A percentile compares a stretch with the other conserved stretches of the same genome.
These are phyloP conservation scores for Antennarius striatus DNA, from an alignment of 2,113 vertebrate species.

Conservation along the genomic window DNA sequence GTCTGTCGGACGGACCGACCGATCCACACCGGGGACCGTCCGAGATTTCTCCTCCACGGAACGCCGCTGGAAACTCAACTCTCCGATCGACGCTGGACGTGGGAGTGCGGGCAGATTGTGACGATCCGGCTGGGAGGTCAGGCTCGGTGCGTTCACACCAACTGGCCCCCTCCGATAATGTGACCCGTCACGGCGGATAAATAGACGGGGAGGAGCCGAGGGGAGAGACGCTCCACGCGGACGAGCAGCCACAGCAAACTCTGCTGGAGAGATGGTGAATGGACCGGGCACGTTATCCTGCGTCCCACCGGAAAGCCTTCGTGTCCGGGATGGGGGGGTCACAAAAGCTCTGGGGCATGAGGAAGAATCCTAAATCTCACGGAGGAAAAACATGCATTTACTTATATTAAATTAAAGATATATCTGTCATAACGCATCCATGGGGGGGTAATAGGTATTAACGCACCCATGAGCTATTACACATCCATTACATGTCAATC, in stretches of 20 bases:
- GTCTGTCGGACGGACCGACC: constrained; percentile 4
- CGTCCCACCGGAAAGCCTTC: no score
- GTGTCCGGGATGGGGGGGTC: no score
- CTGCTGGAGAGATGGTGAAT: constrained; percentile 50
- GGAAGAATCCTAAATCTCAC: no score
- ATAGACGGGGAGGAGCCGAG: constrained; percentile 61
- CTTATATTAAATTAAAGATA: no score
- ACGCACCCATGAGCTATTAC: no score
- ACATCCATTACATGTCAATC: no score
- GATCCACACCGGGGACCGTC: background rate
- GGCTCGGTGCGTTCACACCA: constrained; percentile 57
- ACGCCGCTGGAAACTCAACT: background rate
- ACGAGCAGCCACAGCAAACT: constrained; percentile 60
- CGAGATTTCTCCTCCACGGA: constrained; percentile 39
- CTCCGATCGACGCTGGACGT: constrained; percentile 38
- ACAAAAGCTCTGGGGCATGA: no score
- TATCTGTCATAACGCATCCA: no score
- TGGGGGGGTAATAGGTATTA: no score
- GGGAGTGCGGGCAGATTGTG: constrained; percentile 46
- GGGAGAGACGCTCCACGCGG: constrained; percentile 12
- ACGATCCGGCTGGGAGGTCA: constrained; percentile 63
- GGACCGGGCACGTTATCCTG: constrained; percentile 10
- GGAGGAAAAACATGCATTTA: no score
- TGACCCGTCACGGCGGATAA: constrained; percentile 71
- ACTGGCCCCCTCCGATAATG: constrained; percentile 70